phyloP scores from a whole-genome alignment of 2,797 vertebrate genomes.

The Aotus griseimembra region DNA sequence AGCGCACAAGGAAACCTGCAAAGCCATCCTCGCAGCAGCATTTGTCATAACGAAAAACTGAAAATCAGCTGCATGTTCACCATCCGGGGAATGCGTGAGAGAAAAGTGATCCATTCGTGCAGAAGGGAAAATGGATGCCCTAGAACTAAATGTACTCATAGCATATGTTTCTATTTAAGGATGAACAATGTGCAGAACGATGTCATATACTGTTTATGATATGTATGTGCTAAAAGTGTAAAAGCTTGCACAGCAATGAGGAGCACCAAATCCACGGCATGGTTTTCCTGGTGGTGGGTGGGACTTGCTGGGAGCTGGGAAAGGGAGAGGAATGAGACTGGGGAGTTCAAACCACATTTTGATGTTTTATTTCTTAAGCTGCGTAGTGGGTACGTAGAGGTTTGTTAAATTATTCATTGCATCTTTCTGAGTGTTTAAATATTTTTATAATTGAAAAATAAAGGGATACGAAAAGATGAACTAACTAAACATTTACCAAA shows the following conservation, averaged over 20 bases:
- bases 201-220: background rate
- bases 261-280: background rate
- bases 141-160: background rate
- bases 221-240: rapidly evolving
- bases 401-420: background rate
- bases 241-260: background rate
- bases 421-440: background rate
- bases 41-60: rapidly evolving
- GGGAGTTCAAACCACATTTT: background rate
- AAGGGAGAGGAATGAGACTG: background rate
- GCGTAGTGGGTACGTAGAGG: background rate
- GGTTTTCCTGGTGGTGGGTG: background rate
- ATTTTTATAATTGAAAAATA: background rate
- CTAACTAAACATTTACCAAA: background rate
- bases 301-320: background rate
- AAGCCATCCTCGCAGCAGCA: rapidly evolving
- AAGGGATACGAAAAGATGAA: background rate
- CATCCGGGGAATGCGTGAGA: background rate
- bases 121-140: background rate
- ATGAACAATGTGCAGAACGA: background rate
- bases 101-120: background rate
- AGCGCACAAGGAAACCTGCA: background rate
- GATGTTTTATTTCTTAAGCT: background rate
- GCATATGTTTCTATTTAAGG: background rate
- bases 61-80: rapidly evolving